Evolutionary conservation across 2,888 invertebrate species (phyloP).

Genomic region (Pristionchus japonicus): DNA sequence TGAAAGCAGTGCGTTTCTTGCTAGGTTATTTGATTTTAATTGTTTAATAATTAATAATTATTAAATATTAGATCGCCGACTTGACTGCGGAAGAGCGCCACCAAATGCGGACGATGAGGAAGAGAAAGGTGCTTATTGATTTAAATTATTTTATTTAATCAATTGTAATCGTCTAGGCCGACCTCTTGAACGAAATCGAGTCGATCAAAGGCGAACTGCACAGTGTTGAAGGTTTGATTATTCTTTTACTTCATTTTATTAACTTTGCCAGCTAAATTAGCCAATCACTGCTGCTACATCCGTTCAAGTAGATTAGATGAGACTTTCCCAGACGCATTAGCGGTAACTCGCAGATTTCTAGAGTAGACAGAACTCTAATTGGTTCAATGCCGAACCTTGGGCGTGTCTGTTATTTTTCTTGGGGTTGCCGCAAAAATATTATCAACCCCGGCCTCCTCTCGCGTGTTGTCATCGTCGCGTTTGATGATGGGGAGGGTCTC

Average conservation of each 20-base stretch:
- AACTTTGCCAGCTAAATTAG: not conserved
- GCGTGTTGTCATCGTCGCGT: slow-evolving; percentile 15
- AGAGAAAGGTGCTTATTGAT: slow-evolving; percentile 52
- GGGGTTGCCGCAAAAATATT: not conserved
- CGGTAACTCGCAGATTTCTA: not conserved
- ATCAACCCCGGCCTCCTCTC: not conserved
- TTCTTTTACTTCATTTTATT: not conserved
- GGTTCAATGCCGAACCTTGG: not conserved
- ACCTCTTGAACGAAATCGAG: slow-evolving; percentile 62
- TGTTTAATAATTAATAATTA: not conserved
- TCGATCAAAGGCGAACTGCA: slow-evolving; percentile 58
- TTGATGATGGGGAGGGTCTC: not conserved
- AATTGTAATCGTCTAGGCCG: slow-evolving; percentile 38
- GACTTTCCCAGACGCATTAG: not conserved
- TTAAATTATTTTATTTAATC: not conserved
- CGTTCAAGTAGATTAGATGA: no score
- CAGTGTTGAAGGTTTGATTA: slow-evolving; percentile 35
- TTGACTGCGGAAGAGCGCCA: slow-evolving; percentile 35
- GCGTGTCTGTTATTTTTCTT: not conserved
- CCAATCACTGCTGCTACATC: no score
- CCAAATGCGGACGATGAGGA: slow-evolving; percentile 56
- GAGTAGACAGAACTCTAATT: not conserved
- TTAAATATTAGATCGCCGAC: slow-evolving; percentile 10
- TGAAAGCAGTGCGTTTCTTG: not conserved
- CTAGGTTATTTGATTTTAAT: not conserved